These are phyloP conservation scores for Clarias gariepinus DNA, from an alignment of 2,113 vertebrate species.

Conservation along the genomic window DNA sequence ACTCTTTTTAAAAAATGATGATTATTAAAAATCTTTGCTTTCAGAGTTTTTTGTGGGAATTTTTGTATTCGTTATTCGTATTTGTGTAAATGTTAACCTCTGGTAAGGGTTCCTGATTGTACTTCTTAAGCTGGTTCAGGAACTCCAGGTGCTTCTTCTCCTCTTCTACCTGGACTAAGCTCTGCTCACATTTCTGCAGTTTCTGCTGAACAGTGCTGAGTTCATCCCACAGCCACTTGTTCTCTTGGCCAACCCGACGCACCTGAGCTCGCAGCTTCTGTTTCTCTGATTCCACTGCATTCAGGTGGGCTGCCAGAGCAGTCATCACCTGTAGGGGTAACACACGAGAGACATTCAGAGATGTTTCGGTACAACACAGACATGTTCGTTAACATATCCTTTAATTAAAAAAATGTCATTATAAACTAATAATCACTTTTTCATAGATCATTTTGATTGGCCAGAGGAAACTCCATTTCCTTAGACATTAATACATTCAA, in stretches of 20 bases:
- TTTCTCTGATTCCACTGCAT: slow-evolving; percentile 85
- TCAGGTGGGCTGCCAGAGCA: slow-evolving; percentile 82
- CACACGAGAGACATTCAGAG: neutral
- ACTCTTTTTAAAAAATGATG: neutral
- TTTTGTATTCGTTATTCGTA: too few species aligned
- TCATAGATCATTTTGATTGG: neutral
- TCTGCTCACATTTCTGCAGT: slow-evolving; percentile 92
- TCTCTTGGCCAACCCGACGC: slow-evolving; percentile 92
- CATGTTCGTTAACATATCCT: neutral
- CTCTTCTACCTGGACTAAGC: slow-evolving; percentile 94
- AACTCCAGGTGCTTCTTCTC: slow-evolving; percentile 93
- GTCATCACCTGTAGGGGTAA: slow-evolving; percentile 79
- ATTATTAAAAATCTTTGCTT: neutral
- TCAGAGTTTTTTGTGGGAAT: neutral
- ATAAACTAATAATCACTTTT: neutral
- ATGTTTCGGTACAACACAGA: neutral
- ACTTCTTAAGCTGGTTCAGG: slow-evolving; percentile 85
- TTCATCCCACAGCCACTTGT: slow-evolving; percentile 95
- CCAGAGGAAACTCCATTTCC: neutral
- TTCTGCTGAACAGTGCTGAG: slow-evolving; percentile 95
- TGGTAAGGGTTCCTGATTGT: slow-evolving; percentile 75
- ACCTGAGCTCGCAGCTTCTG: slow-evolving; percentile 90
- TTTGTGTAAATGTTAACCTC: slow-evolving; percentile 62
- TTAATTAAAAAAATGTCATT: neutral
- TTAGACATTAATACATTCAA: neutral